These are phyloP conservation scores for Benitochromis conjunctus DNA, from an alignment of 2,113 vertebrate species.

Conservation along the genomic window DNA sequence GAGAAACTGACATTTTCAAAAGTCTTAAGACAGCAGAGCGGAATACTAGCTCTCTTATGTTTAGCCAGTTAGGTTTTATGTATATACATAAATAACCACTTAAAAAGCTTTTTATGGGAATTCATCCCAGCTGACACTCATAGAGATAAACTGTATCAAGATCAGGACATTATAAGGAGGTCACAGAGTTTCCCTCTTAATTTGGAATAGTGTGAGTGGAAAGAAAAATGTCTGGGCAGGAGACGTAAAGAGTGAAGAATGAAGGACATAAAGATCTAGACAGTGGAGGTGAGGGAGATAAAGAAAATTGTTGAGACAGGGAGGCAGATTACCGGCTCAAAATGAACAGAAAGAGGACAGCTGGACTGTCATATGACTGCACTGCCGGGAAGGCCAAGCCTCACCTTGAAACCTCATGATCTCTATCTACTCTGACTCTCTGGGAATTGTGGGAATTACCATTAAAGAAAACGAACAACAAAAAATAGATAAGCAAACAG, in stretches of 20 bases:
- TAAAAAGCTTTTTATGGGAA: neutral
- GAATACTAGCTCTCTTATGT: neutral
- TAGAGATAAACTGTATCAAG: neutral
- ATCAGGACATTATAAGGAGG: neutral
- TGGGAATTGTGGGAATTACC: constrained; percentile 1
- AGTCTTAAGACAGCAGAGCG: rapidly evolving
- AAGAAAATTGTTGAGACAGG: constrained; percentile 34
- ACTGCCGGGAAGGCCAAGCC: constrained; percentile 15
- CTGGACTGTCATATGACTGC: constrained; percentile 32
- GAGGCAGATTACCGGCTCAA: constrained; percentile 35
- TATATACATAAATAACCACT: neutral
- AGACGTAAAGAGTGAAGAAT: neutral
- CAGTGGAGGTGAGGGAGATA: constrained; percentile 31
- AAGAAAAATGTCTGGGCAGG: neutral
- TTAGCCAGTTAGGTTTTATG: neutral
- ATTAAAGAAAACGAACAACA: neutral
- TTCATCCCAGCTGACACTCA: neutral
- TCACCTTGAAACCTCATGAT: constrained; percentile 52
- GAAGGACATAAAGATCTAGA: constrained; percentile 7
- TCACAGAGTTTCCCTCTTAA: constrained; percentile 7
- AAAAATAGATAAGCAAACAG: neutral
- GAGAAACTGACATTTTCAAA: neutral
- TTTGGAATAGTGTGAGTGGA: neutral
- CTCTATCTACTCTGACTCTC: constrained; percentile 3
- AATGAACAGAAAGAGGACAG: neutral